These are phyloP conservation scores for Himalopsyche phryganea DNA, from an alignment of 1,140 invertebrate species.

Conservation along the genomic window DNA sequence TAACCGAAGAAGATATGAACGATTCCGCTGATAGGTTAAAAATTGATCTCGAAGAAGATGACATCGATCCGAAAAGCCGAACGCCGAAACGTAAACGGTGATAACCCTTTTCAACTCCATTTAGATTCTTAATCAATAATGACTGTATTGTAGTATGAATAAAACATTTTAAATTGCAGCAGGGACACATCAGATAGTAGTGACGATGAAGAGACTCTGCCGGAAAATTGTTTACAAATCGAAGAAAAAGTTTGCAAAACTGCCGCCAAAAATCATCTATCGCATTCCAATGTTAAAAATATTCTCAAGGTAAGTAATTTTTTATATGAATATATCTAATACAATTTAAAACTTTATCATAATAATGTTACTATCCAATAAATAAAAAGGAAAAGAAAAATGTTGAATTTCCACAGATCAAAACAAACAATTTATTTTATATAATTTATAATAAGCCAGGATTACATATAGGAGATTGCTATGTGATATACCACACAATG, in stretches of 20 bases:
- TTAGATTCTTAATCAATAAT: no score
- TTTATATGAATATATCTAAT: conserved; percentile 1
- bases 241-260: conserved; percentile 44
- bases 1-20: no score
- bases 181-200: conserved; percentile 3
- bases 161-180: no score
- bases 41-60: no score
- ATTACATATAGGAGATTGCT: no score
- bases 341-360: not conserved
- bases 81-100: no score
- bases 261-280: conserved; percentile 48
- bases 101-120: no score
- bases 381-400: not conserved
- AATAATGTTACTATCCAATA: not conserved
- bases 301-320: conserved; percentile 44
- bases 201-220: conserved; percentile 31
- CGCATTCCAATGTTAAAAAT: conserved; percentile 47
- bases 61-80: no score
- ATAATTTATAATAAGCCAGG: not conserved
- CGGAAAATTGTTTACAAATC: conserved; percentile 43
- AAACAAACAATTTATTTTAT: not conserved
- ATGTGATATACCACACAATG: no score
- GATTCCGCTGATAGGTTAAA: no score
- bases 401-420: not conserved
- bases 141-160: no score